Evolutionary conservation across 1,140 invertebrate genomes (phyloP).

Genomic region (Centruroides sculpturatus): DNA sequence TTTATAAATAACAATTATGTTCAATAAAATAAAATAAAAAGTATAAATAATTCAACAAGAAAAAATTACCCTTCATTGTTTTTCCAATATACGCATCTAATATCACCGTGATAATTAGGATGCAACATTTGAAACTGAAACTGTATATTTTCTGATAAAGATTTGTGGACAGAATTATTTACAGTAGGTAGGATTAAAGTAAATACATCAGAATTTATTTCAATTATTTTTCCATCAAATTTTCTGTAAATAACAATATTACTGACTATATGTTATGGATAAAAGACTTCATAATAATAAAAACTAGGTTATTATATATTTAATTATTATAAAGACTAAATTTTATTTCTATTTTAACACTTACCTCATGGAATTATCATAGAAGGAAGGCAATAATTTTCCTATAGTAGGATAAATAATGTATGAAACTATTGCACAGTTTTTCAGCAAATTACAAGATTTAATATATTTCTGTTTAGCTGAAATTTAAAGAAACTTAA

Average conservation of each 20-base stretch:
- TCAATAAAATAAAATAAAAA: too few species aligned
- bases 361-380: constrained; percentile 58
- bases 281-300: too few species aligned
- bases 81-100: constrained; percentile 31
- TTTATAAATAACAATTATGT: neutral
- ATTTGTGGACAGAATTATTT: constrained; percentile 17
- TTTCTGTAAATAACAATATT: neutral
- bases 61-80: constrained; percentile 1
- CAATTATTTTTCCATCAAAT: constrained; percentile 56
- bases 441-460: constrained; percentile 8
- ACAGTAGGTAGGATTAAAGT: constrained; percentile 62
- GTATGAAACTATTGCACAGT: constrained; percentile 63
- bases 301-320: too few species aligned
- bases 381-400: constrained; percentile 51
- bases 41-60: neutral
- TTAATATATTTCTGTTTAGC: too few species aligned
- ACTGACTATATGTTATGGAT: too few species aligned
- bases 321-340: too few species aligned
- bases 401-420: constrained; percentile 72
- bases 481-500: neutral
- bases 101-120: constrained; percentile 23
- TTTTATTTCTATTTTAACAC: neutral
- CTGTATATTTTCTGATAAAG: neutral
- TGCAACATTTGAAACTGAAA: constrained; percentile 12
- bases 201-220: constrained; percentile 63